Conservation (phyloP, 2,888 invertebrate species). For the Chrysodeixis includens region DNA sequence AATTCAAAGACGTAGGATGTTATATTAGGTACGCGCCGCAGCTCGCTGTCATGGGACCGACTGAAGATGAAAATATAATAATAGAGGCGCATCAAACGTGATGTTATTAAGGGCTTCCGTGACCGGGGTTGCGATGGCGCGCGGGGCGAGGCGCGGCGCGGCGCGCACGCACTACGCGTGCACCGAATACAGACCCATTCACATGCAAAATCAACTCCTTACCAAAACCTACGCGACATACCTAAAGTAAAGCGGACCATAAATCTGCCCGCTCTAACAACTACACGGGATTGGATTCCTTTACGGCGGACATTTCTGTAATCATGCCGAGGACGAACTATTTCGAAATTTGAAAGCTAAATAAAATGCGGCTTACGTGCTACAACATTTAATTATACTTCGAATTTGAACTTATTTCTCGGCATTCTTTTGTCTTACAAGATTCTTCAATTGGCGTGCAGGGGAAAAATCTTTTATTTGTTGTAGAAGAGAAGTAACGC, state of each 20-base stretch:
- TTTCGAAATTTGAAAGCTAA: conserved; percentile 6
- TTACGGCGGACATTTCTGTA: conserved; percentile 51
- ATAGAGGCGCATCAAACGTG: conserved; percentile 89
- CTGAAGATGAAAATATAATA: conserved; percentile 89
- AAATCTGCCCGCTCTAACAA: conserved; percentile 66
- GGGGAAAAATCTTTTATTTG: conserved; percentile 84
- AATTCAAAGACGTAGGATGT: conserved; percentile 68
- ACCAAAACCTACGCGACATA: conserved; percentile 72
- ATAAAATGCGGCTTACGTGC: conserved; percentile 7
- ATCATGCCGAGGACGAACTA: conserved; percentile 47
- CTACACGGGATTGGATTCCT: conserved; percentile 58
- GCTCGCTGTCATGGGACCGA: conserved; percentile 83
- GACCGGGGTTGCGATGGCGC: conserved; percentile 77
- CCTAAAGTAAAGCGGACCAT: conserved; percentile 66
- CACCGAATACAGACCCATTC: conserved; percentile 80
- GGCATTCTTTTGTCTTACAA: conserved; percentile 62
- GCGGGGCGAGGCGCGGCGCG: conserved; percentile 45
- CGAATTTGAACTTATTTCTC: conserved; percentile 48
- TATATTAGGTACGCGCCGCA: conserved; percentile 71
- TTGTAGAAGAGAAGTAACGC: conserved; percentile 84
- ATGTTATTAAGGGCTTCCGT: conserved; percentile 88
- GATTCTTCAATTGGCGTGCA: conserved; percentile 79
- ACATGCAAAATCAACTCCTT: conserved; percentile 83
- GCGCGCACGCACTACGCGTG: conserved; percentile 83
- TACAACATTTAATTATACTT: conserved; percentile 28